phyloP scores from a whole-genome alignment of 2,113 vertebrate genomes.

The Phrynosoma platyrhinos region DNA sequence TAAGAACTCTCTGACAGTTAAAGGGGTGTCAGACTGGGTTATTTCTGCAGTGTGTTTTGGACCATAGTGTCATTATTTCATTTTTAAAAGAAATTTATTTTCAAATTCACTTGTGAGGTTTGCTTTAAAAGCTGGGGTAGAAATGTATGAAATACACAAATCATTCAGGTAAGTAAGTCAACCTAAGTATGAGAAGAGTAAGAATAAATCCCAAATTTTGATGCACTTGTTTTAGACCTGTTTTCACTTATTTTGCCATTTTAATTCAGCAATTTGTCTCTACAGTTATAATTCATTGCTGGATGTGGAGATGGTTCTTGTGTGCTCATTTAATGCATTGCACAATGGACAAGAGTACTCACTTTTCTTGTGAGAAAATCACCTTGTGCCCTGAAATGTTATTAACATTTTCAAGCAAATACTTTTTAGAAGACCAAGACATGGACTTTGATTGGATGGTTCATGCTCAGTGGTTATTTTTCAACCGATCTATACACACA shows the following conservation, averaged over 20 bases:
- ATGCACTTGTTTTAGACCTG: not conserved
- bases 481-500: constrained; percentile 50
- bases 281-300: not conserved
- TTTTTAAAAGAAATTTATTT: too few species aligned
- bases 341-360: not conserved
- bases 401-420: constrained; percentile 2
- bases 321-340: constrained; percentile 54
- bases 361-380: constrained; percentile 47
- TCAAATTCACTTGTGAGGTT: not conserved
- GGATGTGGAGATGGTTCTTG: constrained; percentile 32
- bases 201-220: not conserved
- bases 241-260: not conserved
- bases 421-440: not conserved
- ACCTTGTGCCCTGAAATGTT: not conserved
- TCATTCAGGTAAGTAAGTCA: not conserved
- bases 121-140: not conserved
- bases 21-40: too few species aligned
- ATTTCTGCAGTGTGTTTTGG: too few species aligned
- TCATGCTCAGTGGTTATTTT: constrained; percentile 11
- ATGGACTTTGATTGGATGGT: constrained; percentile 6
- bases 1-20: too few species aligned
- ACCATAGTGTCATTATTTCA: too few species aligned
- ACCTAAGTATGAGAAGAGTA: not conserved
- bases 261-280: not conserved
- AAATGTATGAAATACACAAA: not conserved